Evolutionary conservation across 1,140 invertebrate species (phyloP).

Genomic region (Philotrypesis tridentata): DNA sequence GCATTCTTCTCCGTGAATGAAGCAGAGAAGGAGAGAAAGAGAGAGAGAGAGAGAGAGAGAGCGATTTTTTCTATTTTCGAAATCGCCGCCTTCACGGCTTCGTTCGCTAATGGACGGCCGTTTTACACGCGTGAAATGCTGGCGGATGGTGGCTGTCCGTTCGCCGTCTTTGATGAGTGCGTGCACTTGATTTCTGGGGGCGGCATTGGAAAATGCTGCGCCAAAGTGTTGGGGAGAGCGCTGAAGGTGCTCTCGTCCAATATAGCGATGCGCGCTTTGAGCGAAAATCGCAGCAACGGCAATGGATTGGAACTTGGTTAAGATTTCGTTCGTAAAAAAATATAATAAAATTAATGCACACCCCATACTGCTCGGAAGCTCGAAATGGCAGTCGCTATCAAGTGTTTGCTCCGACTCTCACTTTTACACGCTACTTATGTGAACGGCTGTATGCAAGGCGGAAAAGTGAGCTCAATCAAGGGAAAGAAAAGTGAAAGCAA

Average conservation of each 20-base stretch:
- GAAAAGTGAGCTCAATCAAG: constrained; percentile 33
- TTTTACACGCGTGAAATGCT: constrained; percentile 42
- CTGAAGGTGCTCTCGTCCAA: background rate
- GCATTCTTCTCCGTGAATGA: constrained; percentile 42
- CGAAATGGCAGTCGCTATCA: background rate
- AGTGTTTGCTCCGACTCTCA: constrained; percentile 24
- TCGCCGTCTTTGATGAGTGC: background rate
- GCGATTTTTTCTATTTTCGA: constrained; percentile 36
- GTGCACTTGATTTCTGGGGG: background rate
- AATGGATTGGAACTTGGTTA: too few relatives aligned
- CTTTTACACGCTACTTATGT: constrained; percentile 28
- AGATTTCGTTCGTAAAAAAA: background rate
- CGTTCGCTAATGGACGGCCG: background rate
- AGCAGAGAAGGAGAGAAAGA: background rate
- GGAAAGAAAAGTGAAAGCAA: constrained; percentile 29
- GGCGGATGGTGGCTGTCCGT: constrained; percentile 14
- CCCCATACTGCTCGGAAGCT: too few relatives aligned
- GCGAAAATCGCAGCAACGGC: too few relatives aligned
- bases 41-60: background rate
- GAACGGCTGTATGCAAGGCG: background rate
- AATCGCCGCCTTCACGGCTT: background rate
- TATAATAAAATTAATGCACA: background rate
- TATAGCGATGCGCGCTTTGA: too few relatives aligned
- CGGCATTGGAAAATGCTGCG: too few relatives aligned
- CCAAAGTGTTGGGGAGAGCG: background rate